Evolutionary conservation across 1,140 invertebrate genomes (phyloP).

Genomic region (Nasonia vitripennis): DNA sequence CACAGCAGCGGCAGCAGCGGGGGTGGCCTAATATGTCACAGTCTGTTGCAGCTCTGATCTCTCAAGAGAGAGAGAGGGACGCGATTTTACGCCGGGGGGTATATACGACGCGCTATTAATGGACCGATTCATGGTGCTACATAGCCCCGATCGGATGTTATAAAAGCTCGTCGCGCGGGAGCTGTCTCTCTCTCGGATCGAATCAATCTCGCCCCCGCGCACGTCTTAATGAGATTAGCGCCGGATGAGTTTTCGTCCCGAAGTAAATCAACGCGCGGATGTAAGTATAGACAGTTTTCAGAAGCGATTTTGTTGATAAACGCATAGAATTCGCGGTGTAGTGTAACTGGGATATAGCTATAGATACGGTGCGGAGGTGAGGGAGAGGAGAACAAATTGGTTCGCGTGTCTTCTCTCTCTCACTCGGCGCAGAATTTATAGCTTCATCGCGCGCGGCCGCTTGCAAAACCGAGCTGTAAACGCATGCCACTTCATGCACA

Average conservation of each 20-base stretch:
- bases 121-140: slow-evolving; percentile 66
- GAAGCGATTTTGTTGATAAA: neutral
- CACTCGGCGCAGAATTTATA: slow-evolving; percentile 42
- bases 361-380: neutral
- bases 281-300: too few species aligned
- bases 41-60: slow-evolving; percentile 71
- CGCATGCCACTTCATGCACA: slow-evolving; percentile 27
- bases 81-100: slow-evolving; percentile 54
- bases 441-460: slow-evolving; percentile 47
- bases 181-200: slow-evolving; percentile 48
- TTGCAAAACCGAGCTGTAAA: slow-evolving; percentile 43
- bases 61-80: slow-evolving; percentile 54
- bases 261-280: neutral
- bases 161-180: slow-evolving; percentile 56
- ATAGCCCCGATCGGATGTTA: slow-evolving; percentile 71
- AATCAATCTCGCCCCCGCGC: slow-evolving; percentile 54
- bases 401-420: slow-evolving; percentile 44
- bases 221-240: slow-evolving; percentile 46
- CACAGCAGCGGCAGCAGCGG: slow-evolving; percentile 24
- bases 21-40: slow-evolving; percentile 75
- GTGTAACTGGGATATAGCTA: neutral
- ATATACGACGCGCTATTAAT: slow-evolving; percentile 64
- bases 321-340: neutral
- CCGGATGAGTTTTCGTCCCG: slow-evolving; percentile 14
- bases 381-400: slow-evolving; percentile 45